Percentiles rank a stretch among this genome's conserved stretches.
Evolutionary conservation across 2,113 vertebrate genomes (phyloP).

Genomic region (Gymnogyps californianus): DNA sequence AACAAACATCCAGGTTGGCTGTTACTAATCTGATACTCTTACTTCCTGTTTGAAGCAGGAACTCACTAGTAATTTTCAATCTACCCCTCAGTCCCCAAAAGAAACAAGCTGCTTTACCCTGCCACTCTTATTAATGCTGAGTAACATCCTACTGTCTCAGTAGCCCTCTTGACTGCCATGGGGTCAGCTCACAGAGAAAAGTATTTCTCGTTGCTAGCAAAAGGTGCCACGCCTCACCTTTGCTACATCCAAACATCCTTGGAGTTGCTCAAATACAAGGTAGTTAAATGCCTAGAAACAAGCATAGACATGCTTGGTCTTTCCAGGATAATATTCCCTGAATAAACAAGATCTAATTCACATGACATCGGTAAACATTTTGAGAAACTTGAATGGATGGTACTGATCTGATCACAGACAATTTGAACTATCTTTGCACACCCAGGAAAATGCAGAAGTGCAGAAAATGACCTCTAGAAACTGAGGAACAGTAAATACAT

Average conservation of each 20-base stretch:
- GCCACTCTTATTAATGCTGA: background rate
- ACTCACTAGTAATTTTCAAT: background rate
- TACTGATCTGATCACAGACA: too few species aligned
- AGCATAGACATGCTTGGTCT: background rate
- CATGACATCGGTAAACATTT: accelerated
- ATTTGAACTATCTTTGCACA: too few species aligned
- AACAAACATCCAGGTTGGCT: background rate
- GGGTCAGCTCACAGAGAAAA: background rate
- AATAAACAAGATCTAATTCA: background rate
- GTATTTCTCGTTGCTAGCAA: background rate
- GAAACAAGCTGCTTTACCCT: background rate
- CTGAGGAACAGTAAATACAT: background rate
- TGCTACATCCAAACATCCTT: background rate
- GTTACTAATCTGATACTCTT: background rate
- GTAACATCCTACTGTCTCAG: background rate
- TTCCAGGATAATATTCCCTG: background rate
- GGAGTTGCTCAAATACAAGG: background rate
- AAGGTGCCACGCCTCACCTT: background rate
- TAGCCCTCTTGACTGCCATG: background rate
- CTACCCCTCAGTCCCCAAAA: background rate
- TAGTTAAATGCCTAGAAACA: background rate
- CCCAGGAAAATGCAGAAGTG: background rate
- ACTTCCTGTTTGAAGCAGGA: background rate
- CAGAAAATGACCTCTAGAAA: background rate
- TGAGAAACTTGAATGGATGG: background rate